Conservation (phyloP, 2,113 vertebrate species). For the Isichthys henryi region DNA sequence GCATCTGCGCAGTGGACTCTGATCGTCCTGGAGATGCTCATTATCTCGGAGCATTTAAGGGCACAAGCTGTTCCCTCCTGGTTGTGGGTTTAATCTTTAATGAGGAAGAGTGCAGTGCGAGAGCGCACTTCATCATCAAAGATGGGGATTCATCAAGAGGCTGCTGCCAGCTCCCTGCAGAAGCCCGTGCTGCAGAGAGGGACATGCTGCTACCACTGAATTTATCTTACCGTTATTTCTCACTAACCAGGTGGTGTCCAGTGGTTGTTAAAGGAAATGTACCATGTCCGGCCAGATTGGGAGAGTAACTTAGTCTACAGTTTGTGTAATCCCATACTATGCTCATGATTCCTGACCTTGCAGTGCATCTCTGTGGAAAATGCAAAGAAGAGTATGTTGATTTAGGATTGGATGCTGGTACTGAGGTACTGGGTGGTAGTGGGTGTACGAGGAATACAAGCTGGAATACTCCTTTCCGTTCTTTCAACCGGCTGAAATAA, state of each 20-base stretch:
- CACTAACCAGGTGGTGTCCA: not conserved
- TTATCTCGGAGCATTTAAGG: not conserved
- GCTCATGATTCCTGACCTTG: not conserved
- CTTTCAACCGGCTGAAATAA: not conserved
- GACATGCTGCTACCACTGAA: not conserved
- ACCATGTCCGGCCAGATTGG: not conserved
- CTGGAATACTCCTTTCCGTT: not conserved
- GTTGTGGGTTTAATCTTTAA: slow-evolving; percentile 9
- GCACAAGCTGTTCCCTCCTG: not conserved
- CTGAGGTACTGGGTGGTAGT: not conserved
- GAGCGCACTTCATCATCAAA: slow-evolving; percentile 6
- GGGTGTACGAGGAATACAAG: not conserved
- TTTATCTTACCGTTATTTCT: not conserved
- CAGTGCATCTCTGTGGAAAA: not conserved
- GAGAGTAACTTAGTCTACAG: not conserved
- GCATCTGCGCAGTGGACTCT: not conserved
- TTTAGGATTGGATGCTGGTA: not conserved
- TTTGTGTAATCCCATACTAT: not conserved
- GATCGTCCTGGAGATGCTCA: not conserved
- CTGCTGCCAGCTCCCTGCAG: not conserved
- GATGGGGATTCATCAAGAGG: not conserved
- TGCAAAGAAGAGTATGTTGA: not conserved
- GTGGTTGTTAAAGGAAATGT: not conserved
- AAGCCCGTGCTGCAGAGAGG: not conserved
- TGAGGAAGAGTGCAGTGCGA: not conserved